Conservation (phyloP, 2,888 invertebrate genomes). For the Sepiola atlantica region DNA sequence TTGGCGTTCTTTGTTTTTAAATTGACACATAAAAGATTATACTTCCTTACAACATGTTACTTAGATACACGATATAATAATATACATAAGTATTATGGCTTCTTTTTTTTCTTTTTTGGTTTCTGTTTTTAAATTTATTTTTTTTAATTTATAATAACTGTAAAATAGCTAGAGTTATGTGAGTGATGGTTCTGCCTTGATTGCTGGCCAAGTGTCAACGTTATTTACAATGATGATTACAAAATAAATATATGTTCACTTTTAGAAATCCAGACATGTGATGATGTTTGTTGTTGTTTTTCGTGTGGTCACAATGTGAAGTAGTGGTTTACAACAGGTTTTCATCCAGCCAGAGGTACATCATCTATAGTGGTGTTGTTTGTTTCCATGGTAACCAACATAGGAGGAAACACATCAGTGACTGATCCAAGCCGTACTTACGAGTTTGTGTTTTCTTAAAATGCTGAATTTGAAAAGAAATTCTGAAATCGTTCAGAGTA, state of each 20-base stretch:
- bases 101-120: not conserved
- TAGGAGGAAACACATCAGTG: slow-evolving; percentile 24
- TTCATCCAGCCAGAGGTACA: not conserved
- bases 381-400: slow-evolving; percentile 36
- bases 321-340: slow-evolving; percentile 3
- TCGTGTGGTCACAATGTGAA: not conserved
- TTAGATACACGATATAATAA: no score
- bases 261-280: not conserved
- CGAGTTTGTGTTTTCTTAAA: slow-evolving; percentile 99
- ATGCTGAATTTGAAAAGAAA: slow-evolving; percentile 96
- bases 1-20: no score
- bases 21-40: no score
- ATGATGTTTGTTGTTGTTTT: not conserved
- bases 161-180: slow-evolving; percentile 45
- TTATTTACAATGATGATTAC: slow-evolving; percentile 41
- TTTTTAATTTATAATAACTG: not conserved
- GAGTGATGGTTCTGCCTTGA: no score
- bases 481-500: slow-evolving; percentile 98
- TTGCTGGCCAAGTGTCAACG: not conserved
- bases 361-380: not conserved
- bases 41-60: no score
- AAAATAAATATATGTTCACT: slow-evolving; percentile 44
- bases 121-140: no score
- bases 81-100: no score
- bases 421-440: slow-evolving; percentile 79